Conservation (phyloP, 2,113 vertebrate species). For the Esox niger region DNA sequence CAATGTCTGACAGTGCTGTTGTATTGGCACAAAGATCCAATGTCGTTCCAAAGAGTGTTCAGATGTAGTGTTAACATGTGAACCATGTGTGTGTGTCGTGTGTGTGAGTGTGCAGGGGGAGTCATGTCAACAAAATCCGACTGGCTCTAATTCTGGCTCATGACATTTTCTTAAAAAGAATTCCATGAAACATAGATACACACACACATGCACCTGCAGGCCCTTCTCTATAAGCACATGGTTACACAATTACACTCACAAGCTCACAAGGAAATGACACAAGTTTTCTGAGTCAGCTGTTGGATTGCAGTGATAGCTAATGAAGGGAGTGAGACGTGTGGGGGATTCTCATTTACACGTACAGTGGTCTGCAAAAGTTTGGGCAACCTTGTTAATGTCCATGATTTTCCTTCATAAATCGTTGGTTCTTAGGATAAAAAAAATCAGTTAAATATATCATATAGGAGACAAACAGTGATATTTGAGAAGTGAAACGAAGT, state of each 20-base stretch:
- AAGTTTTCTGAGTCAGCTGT: conserved; percentile 41
- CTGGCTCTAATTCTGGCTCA: no score
- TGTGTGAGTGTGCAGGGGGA: no score
- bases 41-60: background rate
- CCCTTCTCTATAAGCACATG: conserved; percentile 32
- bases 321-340: conserved; percentile 42
- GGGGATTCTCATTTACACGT: conserved; percentile 47
- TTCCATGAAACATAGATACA: no score
- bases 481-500: no score
- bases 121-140: conserved; percentile 11
- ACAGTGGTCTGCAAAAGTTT: no score
- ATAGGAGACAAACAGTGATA: no score
- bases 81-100: no score
- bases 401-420: no score
- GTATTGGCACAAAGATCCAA: conserved; percentile 7
- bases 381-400: no score
- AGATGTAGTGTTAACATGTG: background rate
- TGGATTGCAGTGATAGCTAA: conserved; percentile 40
- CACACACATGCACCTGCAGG: conserved; percentile 23
- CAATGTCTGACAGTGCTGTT: background rate
- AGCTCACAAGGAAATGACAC: conserved; percentile 8
- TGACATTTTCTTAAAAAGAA: no score
- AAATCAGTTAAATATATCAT: no score
- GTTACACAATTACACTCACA: conserved; percentile 23
- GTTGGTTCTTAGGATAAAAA: no score